Evolutionary conservation across 2,888 invertebrate species (phyloP).

Genomic region (Halictus ligatus): DNA sequence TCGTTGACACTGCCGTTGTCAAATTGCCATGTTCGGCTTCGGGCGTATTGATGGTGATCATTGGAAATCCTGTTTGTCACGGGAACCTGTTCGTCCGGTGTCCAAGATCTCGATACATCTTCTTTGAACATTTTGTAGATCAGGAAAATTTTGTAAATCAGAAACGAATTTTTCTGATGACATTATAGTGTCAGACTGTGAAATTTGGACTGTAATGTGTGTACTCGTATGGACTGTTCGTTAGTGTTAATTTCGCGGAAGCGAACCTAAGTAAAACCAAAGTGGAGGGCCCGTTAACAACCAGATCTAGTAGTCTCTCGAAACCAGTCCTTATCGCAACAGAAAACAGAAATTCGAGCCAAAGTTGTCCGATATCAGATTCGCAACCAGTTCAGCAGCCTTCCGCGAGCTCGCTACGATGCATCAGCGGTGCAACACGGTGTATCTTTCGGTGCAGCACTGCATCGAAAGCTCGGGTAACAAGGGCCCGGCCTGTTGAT

Average conservation of each 20-base stretch:
- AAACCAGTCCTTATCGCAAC: background rate
- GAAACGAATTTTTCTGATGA: background rate
- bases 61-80: background rate
- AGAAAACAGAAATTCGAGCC: background rate
- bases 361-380: background rate
- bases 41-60: background rate
- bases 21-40: background rate
- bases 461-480: background rate
- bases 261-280: background rate
- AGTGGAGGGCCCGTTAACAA: background rate
- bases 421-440: background rate
- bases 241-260: background rate
- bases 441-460: background rate
- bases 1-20: background rate
- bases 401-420: background rate
- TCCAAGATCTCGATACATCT: too few relatives aligned
- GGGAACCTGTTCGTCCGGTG: background rate
- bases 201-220: too few relatives aligned
- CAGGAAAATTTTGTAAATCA: too few relatives aligned
- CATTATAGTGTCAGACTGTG: too few relatives aligned
- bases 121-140: background rate
- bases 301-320: background rate
- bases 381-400: constrained; percentile 1
- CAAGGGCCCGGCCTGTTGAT: background rate
- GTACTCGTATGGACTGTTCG: background rate